phyloP scores from a whole-genome alignment of 2,797 vertebrate genomes.

The Sparidentex hasta region DNA sequence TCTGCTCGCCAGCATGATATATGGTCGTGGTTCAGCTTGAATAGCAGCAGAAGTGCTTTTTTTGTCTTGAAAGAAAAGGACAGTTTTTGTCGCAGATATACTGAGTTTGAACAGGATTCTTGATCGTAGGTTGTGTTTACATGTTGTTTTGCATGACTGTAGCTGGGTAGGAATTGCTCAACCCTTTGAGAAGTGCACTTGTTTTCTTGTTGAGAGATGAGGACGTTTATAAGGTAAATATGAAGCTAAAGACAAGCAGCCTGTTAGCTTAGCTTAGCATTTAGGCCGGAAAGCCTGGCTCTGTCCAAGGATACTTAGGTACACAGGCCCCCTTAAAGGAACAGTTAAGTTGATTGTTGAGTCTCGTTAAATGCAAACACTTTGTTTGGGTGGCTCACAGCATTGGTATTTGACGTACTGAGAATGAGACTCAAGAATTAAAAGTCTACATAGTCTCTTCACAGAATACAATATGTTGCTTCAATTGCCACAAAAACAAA shows the following conservation, averaged over 20 bases:
- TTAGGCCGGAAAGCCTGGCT: neutral
- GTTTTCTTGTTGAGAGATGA: neutral
- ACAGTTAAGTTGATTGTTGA: neutral
- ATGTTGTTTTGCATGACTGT: constrained; percentile 18
- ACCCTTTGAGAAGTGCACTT: constrained; percentile 1
- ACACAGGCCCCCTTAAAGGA: neutral
- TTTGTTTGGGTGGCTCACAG: too few species aligned
- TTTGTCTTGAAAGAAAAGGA: constrained; percentile 5
- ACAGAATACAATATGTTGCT: too few species aligned
- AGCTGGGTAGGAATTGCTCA: neutral
- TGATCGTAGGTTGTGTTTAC: constrained; percentile 5
- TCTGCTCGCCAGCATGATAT: constrained; percentile 20
- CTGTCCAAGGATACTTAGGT: neutral
- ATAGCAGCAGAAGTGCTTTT: constrained; percentile 12
- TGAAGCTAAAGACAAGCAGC: neutral
- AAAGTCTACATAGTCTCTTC: too few species aligned
- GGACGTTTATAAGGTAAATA: neutral
- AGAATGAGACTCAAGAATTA: too few species aligned
- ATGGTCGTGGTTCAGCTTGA: neutral
- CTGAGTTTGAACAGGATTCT: constrained; percentile 2
- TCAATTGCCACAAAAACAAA: too few species aligned
- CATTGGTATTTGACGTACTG: too few species aligned
- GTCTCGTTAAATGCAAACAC: too few species aligned
- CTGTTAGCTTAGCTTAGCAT: constrained; percentile 6
- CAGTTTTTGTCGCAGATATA: neutral